Evolutionary conservation across 2,113 vertebrate genomes (phyloP), one percentile per base, ranked within the genome.

Genomic region (Albula glossodonta): DNA sequence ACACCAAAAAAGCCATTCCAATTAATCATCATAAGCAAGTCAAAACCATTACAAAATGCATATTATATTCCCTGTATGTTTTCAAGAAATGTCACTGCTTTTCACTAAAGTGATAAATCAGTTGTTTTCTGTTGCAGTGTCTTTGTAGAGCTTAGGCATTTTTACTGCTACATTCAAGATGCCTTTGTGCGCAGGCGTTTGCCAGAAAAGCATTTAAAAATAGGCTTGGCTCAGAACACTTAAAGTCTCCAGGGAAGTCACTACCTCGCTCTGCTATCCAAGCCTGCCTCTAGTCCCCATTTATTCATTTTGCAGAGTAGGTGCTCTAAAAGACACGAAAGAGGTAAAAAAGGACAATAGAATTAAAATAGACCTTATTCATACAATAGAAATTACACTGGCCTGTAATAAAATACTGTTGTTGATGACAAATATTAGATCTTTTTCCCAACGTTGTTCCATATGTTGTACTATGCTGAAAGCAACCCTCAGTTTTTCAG

Each of bases 171-270:
- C 85, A 78, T 83, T 25, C 81, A 83, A 79, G 31, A 87, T 22
- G 17, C 74, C 70, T 78, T 63, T 78, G 86, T 83, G n/a, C 19
- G n/a, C 15, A 4, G 78, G 56, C 56, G 10, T 74, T 60, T 48
- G 78, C 57, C 60, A 53, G 53, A 17, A 77, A 84, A 84, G 51
- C 22, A 25, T 79, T 51, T 80, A 85, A 87, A 85, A 84, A 85
- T 85, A 82, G 79, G 22, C 17, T 57, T 77, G 25, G n/a, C n/a
- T 80, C 25, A 78, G n/a, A 63, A 80, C 25, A 82, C 22, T 49
- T 56, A 12, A 31, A 31, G 63, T 74, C 57, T 70, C 51, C 22
- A 66, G 50, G 41, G 70, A 78, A 60, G 22, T 51, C 51, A n/a
- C 19, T 48, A 80, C 11, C 83, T 63, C 19, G 49, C 17, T 12